Evolutionary conservation across 2,888 invertebrate genomes (phyloP), one percentile per base, ranked within the genome.

Genomic region (Epirrhoe alternata): DNA sequence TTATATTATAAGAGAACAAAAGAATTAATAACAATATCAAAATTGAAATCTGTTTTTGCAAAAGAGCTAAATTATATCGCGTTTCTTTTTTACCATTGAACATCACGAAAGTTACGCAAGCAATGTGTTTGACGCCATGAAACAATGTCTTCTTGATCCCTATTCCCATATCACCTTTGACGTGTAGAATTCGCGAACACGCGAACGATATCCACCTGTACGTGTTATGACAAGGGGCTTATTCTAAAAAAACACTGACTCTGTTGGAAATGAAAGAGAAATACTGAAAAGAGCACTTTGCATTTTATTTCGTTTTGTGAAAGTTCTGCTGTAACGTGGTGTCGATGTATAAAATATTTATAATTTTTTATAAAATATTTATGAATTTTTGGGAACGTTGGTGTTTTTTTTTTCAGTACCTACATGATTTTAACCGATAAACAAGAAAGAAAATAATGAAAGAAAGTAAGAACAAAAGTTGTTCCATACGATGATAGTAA

Each of bases 141-240:
- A 87, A 88, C 86, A 86, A 84, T 84, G 87, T 84, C 81, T 80
- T 66, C 78, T 75, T 80, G 83, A 86, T 83, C 83, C 83, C 77
- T 68, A 68, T 76, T 81, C 84, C 83, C 82, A 82, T 85, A 86
- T 86, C 87, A 84, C 81, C 83, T 87, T 86, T 85, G 87, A 83
- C 82, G 84, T 75, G 80, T 84, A 56, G 56, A 61, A 86, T 84
- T 86, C 84, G 74, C 79, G 77, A 84, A 85, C 87, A 88, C 86
- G 84, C 82, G 79, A 78, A 77, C 79, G 81, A 81, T 84, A 86
- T 86, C 59, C 82, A 83, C 73, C 75, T 75, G 80, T 82, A 87
- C 86, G 86, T 88, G 86, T 86, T 87, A 87, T 83, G 86, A 85
- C 79, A 74, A 70, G 74, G 79, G 79, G 76, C 74, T 68, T 85